Evolutionary conservation across 2,797 vertebrate species (phyloP).

Genomic region (Clarias laeviceps): DNA sequence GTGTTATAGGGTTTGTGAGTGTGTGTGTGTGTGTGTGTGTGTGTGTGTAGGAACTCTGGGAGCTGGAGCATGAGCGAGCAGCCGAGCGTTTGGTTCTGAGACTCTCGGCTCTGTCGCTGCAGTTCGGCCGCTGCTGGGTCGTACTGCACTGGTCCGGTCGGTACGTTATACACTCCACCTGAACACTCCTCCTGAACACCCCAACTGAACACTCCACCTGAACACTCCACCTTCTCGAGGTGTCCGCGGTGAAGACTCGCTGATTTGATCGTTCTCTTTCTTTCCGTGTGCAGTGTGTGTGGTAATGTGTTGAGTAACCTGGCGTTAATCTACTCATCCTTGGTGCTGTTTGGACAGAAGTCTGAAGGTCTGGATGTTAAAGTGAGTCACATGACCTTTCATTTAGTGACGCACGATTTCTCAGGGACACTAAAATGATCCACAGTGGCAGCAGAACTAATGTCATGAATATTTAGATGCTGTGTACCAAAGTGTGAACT

Average conservation of each 20-base stretch:
- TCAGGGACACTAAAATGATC: neutral
- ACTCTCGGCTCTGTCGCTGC: slow-evolving; percentile 85
- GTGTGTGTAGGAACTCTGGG: slow-evolving; percentile 72
- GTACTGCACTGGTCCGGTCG: slow-evolving; percentile 79
- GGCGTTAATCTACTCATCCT: slow-evolving; percentile 82
- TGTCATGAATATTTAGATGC: neutral
- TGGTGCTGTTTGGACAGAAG: slow-evolving; percentile 80
- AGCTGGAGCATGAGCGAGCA: slow-evolving; percentile 77
- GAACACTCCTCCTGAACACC: too few relatives aligned
- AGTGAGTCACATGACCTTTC: slow-evolving; percentile 69
- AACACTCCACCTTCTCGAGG: neutral
- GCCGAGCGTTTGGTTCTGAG: slow-evolving; percentile 81
- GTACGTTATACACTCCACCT: slow-evolving; percentile 68
- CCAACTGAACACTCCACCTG: neutral
- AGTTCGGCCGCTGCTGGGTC: slow-evolving; percentile 89
- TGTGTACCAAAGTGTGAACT: neutral
- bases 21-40: slow-evolving; percentile 47
- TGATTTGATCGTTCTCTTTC: neutral
- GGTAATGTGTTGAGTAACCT: slow-evolving; percentile 81
- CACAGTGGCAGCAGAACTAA: neutral
- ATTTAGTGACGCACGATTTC: neutral
- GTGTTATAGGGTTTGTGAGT: slow-evolving; percentile 18
- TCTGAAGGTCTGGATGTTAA: slow-evolving; percentile 86
- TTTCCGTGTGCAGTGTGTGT: slow-evolving; percentile 71
- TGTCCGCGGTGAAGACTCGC: neutral